Evolutionary conservation across 2,888 invertebrate species (phyloP).

Genomic region (Microctonus brassicae): DNA sequence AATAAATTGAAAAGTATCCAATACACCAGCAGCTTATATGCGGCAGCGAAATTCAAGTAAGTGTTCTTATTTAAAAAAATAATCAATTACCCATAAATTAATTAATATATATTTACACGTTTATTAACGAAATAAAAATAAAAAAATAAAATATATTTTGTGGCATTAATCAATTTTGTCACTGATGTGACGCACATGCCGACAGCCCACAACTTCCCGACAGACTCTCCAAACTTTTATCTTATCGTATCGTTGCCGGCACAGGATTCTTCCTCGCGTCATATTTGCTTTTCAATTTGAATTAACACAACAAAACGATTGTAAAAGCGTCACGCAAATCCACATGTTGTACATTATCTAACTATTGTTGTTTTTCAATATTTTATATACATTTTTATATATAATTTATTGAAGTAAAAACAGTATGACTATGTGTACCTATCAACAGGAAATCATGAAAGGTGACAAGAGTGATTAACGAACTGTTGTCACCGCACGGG

Average conservation of each 20-base stretch:
- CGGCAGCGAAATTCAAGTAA: conserved; percentile 10
- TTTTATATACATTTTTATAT: not conserved
- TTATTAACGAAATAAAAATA: not conserved
- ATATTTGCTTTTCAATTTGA: not conserved
- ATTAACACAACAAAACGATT: not conserved
- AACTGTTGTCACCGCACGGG: conserved; percentile 34
- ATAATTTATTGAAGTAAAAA: not conserved
- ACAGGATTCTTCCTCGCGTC: conserved; percentile 18
- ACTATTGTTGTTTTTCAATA: not conserved
- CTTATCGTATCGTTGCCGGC: conserved; percentile 14
- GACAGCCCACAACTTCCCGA: conserved; percentile 31
- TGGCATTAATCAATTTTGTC: conserved; percentile 19
- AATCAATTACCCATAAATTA: not conserved
- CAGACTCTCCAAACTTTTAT: conserved; percentile 17
- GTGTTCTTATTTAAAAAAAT: not conserved
- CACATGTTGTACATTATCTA: not conserved
- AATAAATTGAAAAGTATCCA: conserved; percentile 49
- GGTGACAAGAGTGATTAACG: conserved; percentile 31
- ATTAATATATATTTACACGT: not conserved
- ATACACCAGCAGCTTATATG: not conserved
- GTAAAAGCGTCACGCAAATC: not conserved
- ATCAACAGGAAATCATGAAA: conserved; percentile 10
- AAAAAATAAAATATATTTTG: not conserved
- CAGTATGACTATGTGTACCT: not conserved
- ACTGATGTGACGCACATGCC: conserved; percentile 12